Percentiles rank a stretch among this genome's conserved stretches.
phyloP scores from a whole-genome alignment of 2,797 vertebrate species.

The Enteromius afrohamiltoni region DNA sequence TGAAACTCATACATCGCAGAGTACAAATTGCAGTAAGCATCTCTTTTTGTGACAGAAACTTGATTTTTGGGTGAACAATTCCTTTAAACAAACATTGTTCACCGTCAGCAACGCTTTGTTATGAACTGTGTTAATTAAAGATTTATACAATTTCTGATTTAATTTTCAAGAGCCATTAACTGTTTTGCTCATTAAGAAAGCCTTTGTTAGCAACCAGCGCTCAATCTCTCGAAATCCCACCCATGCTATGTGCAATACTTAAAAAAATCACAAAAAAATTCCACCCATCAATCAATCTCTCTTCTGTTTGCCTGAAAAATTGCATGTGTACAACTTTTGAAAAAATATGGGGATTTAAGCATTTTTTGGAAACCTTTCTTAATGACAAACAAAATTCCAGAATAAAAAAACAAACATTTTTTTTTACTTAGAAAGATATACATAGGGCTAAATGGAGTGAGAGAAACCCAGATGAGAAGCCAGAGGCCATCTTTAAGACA shows the following conservation, averaged over 20 bases:
- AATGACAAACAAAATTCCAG: background rate
- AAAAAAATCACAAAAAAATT: background rate
- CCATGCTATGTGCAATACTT: background rate
- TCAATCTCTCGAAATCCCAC: background rate
- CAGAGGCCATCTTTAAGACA: constrained; percentile 17
- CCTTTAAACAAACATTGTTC: background rate
- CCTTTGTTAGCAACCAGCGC: constrained; percentile 1
- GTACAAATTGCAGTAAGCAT: background rate
- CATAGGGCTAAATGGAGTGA: constrained; percentile 6
- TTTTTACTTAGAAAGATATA: background rate
- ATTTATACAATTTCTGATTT: constrained; percentile 6
- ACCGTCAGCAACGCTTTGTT: background rate
- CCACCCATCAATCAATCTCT: background rate
- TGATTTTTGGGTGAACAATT: background rate
- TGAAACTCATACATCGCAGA: background rate
- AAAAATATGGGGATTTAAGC: constrained; percentile 15
- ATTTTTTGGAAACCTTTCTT: background rate
- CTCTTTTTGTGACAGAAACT: background rate
- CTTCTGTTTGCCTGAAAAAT: background rate
- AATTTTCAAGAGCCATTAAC: constrained; percentile 32
- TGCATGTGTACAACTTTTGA: background rate
- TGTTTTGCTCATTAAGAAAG: constrained; percentile 14
- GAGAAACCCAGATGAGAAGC: background rate
- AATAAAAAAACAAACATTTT: constrained; percentile 6
- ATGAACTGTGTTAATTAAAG: constrained; percentile 5